Percentiles rank a stretch among this genome's conserved stretches.
Evolutionary conservation across 2,113 vertebrate genomes (phyloP).

Genomic region (Gopherus flavomarginatus): DNA sequence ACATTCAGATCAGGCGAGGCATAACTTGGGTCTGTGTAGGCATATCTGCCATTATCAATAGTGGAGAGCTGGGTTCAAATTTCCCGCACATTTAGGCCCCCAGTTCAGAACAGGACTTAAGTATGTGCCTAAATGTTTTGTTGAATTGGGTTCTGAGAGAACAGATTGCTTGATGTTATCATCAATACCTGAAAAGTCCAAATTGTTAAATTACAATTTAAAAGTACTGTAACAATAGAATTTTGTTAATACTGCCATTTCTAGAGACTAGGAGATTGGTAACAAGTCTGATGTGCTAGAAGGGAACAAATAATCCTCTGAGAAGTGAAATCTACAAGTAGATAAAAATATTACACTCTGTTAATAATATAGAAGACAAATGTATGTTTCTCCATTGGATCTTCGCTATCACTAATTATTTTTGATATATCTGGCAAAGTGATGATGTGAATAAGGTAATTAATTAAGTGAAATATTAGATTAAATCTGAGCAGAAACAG

Average conservation of each 20-base stretch:
- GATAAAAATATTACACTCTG: background rate
- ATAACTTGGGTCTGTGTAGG: background rate
- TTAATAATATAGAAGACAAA: background rate
- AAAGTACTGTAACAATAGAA: background rate
- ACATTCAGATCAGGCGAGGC: background rate
- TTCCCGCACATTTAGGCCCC: background rate
- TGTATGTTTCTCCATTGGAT: background rate
- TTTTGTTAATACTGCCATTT: background rate
- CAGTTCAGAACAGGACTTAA: background rate
- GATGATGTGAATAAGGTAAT: background rate
- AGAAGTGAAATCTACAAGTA: slow-evolving; percentile 18
- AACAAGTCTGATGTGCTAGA: background rate
- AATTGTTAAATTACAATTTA: background rate
- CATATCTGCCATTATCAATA: background rate
- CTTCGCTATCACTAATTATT: slow-evolving; percentile 48
- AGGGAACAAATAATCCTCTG: background rate
- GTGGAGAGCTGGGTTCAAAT: fast-evolving
- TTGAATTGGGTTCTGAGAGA: background rate
- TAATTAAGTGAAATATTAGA: slow-evolving; percentile 48
- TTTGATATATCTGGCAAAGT: slow-evolving; percentile 33
- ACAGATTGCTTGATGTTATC: background rate
- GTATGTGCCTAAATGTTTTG: background rate
- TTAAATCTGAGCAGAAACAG: slow-evolving; percentile 33
- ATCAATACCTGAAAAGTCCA: background rate
- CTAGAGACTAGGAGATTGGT: background rate